phyloP scores from a whole-genome alignment of 2,113 vertebrate genomes.

The Catharus bicknelli region DNA sequence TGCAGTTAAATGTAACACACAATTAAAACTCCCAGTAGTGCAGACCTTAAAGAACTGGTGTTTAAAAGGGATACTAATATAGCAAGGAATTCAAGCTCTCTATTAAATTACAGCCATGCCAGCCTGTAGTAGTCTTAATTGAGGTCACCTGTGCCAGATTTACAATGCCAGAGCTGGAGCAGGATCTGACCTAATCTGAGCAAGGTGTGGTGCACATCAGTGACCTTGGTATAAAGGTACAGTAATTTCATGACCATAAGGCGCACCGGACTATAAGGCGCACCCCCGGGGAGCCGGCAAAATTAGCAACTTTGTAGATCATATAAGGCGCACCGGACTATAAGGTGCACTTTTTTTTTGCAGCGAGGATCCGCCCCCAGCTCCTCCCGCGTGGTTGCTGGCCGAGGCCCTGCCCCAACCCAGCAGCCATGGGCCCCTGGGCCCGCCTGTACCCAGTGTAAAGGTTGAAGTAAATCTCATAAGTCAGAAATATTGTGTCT shows the following conservation, averaged over 20 bases:
- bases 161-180: background rate
- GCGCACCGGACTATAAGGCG: too few species aligned
- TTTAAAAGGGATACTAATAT: background rate
- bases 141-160: background rate
- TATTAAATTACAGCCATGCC: background rate
- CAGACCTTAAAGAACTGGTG: background rate
- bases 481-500: background rate
- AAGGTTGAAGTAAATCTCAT: background rate
- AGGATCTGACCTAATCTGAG: background rate
- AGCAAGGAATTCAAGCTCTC: background rate
- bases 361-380: too few species aligned
- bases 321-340: too few species aligned
- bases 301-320: too few species aligned
- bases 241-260: too few species aligned
- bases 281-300: too few species aligned
- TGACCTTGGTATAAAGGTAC: background rate
- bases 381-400: too few species aligned
- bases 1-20: background rate
- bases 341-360: too few species aligned
- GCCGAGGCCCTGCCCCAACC: too few species aligned
- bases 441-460: background rate
- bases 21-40: background rate
- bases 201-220: background rate
- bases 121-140: background rate
- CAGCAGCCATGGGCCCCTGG: too few species aligned